Conservation (phyloP, 1,140 invertebrate genomes). For the Trichogramma pretiosum region DNA sequence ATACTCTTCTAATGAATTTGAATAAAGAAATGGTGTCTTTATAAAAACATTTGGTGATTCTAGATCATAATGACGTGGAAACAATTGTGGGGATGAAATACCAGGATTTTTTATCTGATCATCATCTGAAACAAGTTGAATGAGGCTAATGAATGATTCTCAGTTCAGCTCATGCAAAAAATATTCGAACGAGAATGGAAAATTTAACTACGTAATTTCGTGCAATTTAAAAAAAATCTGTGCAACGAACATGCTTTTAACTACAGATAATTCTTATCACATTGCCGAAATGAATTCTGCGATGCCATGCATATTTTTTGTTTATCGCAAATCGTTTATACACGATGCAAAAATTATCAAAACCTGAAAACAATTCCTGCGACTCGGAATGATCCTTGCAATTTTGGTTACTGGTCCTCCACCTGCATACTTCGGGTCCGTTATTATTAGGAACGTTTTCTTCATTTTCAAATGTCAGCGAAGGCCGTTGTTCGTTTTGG, state of each 20-base stretch:
- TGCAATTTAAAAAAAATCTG: no score
- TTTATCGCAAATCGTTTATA: no score
- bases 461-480: not conserved
- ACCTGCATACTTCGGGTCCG: no score
- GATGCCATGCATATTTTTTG: no score
- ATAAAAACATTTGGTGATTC: slow-evolving; percentile 13
- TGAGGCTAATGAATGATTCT: no score
- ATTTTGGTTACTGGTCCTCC: no score
- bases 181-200: no score
- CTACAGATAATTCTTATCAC: not conserved
- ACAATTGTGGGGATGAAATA: slow-evolving; percentile 1
- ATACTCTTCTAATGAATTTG: slow-evolving; percentile 13
- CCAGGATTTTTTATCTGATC: slow-evolving; percentile 13
- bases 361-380: slow-evolving; percentile 25
- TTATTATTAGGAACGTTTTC: not conserved
- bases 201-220: no score
- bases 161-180: no score
- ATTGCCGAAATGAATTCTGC: no score
- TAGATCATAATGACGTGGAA: not conserved
- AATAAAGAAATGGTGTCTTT: slow-evolving; percentile 16
- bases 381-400: not conserved
- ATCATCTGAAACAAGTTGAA: slow-evolving; percentile 24
- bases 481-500: not conserved
- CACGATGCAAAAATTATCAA: no score
- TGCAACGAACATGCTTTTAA: not conserved